These are phyloP conservation scores for Plebejus anna DNA, from an alignment of 2,888 invertebrate genomes.

Conservation along the genomic window DNA sequence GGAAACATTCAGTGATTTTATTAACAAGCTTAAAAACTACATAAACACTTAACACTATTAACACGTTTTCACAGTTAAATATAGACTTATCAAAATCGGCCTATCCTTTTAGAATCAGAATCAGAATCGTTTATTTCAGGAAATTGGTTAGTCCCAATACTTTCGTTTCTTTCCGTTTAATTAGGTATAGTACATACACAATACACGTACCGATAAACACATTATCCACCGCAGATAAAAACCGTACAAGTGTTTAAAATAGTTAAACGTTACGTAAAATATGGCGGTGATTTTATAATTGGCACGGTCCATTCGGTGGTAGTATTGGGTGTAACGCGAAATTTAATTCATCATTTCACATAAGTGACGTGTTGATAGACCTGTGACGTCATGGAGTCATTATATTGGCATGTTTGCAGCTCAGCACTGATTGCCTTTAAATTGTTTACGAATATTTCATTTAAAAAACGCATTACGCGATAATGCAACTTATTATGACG, in stretches of 20 bases:
- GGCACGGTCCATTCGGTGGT: constrained; percentile 46
- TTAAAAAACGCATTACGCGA: constrained; percentile 37
- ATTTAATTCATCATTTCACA: constrained; percentile 59
- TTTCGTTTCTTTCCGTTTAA: no score
- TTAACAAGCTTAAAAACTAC: no score
- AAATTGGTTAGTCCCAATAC: no score
- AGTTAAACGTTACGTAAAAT: constrained; percentile 7
- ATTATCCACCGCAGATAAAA: neutral
- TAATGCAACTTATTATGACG: constrained; percentile 31
- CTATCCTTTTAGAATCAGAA: no score
- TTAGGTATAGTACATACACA: no score
- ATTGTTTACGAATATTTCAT: constrained; percentile 44
- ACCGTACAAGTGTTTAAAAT: neutral
- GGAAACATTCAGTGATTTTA: no score
- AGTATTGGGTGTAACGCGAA: constrained; percentile 49
- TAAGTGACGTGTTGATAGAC: constrained; percentile 53
- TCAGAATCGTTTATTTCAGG: no score
- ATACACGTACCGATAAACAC: no score
- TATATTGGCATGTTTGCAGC: constrained; percentile 49
- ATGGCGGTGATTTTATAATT: constrained; percentile 53
- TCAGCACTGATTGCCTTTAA: constrained; percentile 48
- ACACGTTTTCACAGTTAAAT: no score
- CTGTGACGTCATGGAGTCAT: constrained; percentile 44
- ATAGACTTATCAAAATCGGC: no score
- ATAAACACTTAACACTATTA: no score